Base-by-base conservation (phyloP, 2,888 invertebrate species). In the Galeruca laticollis region DNA sequence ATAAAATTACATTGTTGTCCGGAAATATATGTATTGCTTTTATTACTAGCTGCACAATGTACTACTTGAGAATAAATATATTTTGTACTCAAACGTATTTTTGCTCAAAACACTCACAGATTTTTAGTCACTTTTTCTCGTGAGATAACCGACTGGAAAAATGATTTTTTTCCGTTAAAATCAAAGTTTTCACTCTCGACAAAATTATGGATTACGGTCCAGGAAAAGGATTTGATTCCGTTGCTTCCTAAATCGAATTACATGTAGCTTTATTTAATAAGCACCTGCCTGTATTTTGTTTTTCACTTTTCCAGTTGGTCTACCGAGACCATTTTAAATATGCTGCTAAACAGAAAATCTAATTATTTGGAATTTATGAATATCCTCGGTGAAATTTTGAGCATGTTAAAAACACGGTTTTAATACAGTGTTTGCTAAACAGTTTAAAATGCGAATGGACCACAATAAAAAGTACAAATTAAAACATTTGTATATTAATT, bases 261-360 rank as follows among this genome's bases (percentile, higher is more conserved):
- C 54, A 13, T 35, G 15, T 5, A 47, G 52, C 60, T 52, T 60
- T 60, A 67, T 67, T 67, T 52, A 51, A 60, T 67, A 33, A 67
- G 51, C 67, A 60, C 26, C 52, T 52, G 21, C 52, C n/a, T 26
- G 21, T 52, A 21, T 52, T 52, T 52, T 52, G 52, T 26, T 52
- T 21, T 52, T 43, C 43, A 43, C n/a, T 13, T 52, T 21, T 52
- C 8, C 52, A 2, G 20, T 21, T 21, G 11, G 52, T 21, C 10
- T 11, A 52, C 13, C 52, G 21, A 26, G 13, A 4, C 20, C 52
- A 52, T 52, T 52, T 52, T 26, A 21, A 52, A 52, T 52, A n/a
- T 20, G 21, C 10, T 52, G 13, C 52, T 20, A 21, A 52, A 52
- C 6, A 21, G 13, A 52, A 52, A 52, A 52, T 52, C 26, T 26